Evolutionary conservation across 2,888 invertebrate species (phyloP), one percentile per base, ranked within the genome.

Genomic region (Neria commutata): DNA sequence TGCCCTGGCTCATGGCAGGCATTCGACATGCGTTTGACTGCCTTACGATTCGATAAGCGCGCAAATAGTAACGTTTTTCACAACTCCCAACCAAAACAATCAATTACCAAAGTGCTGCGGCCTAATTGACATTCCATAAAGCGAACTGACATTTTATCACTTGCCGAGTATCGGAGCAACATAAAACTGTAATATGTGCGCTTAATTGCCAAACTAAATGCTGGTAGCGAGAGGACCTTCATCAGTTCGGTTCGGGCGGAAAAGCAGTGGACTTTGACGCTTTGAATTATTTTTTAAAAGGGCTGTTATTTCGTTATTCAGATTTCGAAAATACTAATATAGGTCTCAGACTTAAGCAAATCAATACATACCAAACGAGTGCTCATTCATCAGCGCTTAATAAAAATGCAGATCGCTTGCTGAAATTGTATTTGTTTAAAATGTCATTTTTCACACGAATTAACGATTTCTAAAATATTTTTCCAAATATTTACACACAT

Each of bases 381-480:
- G 11, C 29, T 29, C 5, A 29, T 8, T 29, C 11, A 8, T 8
- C 11, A 8, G 37, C n/a, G 6, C n/a, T 37, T 19, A 42, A 42
- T 42, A 19, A 42, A 42, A 42, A 19, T 19, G 21, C 37, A 21
- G 14, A 19, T 29, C 6, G 29, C 11, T 29, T 3, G 4, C 14
- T 42, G 42, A 42, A 19, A 52, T 25, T 21, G 45, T 54, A 59
- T 67, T 67, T 67, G 56, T 65, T 65, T 58, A 63, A 63, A 61
- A 61, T 62, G 61, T 61, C 42, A 56, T 65, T 66, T n/a, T 66
- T 67, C 67, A 61, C 64, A 66, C 59, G 64, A 66, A 61, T 16
- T 16, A 65, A 63, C 62, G 62, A 62, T 59, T 58, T 54, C 51
- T 50, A 26, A 56, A 64, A 65, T 62, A 61, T 24, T 65, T 62